Base-by-base conservation (phyloP, 2,888 invertebrate genomes). In the Aspidapion aeneum region DNA sequence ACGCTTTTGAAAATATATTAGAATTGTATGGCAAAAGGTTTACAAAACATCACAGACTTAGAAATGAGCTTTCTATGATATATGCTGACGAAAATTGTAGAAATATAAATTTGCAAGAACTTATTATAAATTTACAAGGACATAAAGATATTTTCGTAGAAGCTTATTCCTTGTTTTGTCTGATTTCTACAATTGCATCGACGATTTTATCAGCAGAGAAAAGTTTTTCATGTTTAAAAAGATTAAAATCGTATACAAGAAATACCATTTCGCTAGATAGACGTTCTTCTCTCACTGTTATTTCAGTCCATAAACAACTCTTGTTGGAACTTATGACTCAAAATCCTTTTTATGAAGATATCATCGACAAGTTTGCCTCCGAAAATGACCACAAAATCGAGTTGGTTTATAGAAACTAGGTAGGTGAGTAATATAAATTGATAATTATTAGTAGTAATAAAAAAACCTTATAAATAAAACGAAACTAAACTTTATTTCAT, bases 251-350 rank as follows among this genome's bases (percentile, higher is more conserved):
- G 2, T 51, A 12, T 60, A 52, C 52, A 60, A 60, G 52, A 20
- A 60, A 60, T 60, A 52, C 58, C 20, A 58, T 58, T 49, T 58
- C 58, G 1, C 48, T 48, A 58, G 58, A 58, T 2, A 58, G 58
- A 48, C 21, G 51, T 54, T 21, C 21, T 9, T 54, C 21, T 22
- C n/a, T 57, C 7, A 18, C 16, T 21, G 9, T 21, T 57, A 57
- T 57, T 16, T 57, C 57, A 19, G 1, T 57, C 21, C 57, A 57
- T 21, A 57, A 57, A 57, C 19, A 18, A 55, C 55, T 18, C 20
- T 18, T 9, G 19, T n/a, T n/a, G n/a, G n/a, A n/a, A n/a, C n/a
- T n/a, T n/a, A n/a, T n/a, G n/a, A n/a, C n/a, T n/a, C n/a, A n/a
- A n/a, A n/a, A n/a, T n/a, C n/a, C n/a, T n/a, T n/a, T n/a, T n/a